Base-by-base conservation (phyloP, 2,113 vertebrate species). In the Todiramphus chloris region DNA sequence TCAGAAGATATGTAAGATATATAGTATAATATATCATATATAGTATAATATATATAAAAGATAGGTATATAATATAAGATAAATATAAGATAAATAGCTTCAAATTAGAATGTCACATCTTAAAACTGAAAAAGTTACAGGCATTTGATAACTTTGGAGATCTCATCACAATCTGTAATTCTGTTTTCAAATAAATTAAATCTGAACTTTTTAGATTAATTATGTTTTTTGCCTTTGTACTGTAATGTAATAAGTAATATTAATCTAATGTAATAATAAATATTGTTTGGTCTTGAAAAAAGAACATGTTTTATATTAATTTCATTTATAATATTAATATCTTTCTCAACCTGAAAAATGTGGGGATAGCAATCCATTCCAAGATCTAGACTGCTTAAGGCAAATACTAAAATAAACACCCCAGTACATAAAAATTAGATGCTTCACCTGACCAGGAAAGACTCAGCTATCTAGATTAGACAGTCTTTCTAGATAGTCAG, bases 181-280 rank as follows among this genome's bases (percentile, higher is more conserved):
- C 14, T 63, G 10, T 9, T 16, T 91, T 72, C 74, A 17, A 90
- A 88, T 48, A 67, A 92, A 63, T 39, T 48, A 69, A 2, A 16
- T n/a, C 19, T n/a, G 18, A 81, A 73, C 0, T 0, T 18, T 31
- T 58, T 33, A 0, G 0, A 62, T 46, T 46, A 30, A 4, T 53
- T 53, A 3, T 2, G 1, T 76, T 8, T 63, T 77, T 75, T 39
- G 6, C 19, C 8, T 87, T 62, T 48, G 8, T 23, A 19, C 3
- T 85, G 25, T 33, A 70, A 18, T 20, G 10, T 23, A 84, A 69
- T 33, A 43, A 35, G 13, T 60, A 69, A 56, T 69, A 69, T 11
- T 50, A 77, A 51, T 78, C 23, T 39, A 33, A 4, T 72, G 3
- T 35, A 51, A 46, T 18, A 69, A 60, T 64, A 69, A 85, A 64